Evolutionary conservation across 2,888 invertebrate species (phyloP), one percentile per base, ranked within the genome.

Genomic region (Seira ritae): DNA sequence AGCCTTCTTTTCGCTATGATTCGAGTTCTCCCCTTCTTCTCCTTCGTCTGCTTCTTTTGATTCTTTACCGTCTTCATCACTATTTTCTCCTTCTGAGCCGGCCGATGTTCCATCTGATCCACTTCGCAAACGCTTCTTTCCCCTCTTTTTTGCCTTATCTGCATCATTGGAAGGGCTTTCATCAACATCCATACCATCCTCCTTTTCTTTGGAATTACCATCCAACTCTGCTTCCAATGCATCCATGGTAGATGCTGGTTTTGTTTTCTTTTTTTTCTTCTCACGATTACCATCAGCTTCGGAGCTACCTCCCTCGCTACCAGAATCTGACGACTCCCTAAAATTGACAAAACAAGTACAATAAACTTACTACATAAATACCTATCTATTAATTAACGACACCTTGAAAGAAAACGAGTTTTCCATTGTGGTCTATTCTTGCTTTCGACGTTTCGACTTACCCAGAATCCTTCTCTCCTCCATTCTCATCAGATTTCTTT

Each of bases 41-140:
- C 89, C 90, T 2, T 50, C 50, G 15, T 87, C 84, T 17, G 88
- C 89, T 1, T 89, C 91, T 66, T 92, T 85, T 10, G 79, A 73
- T n/a, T 87, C 83, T 24, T 90, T 89, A 17, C 90, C 90, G 22
- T 89, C 89, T 24, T 85, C 89, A 60, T 86, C 88, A 31, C 90
- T 89, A 72, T 90, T 90, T 67, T 79, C 81, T 4, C 91, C 90
- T 15, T 90, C 89, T 12, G 80, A 85, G 65, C 89, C 90, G 1
- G 80, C 82, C n/a, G 80, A 73, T 23, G 75, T 76, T 0, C 70
- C 76, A 31, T 86, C 87, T 2, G 86, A 86, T 1, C 80, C 80
- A 62, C 90, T 90, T 91, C 88, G 91, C 92, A 88, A 92, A 91
- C 88, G 91, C 89, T 76, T 91, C 91, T 60, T 91, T 90, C 70